These are phyloP conservation scores for Diprion similis DNA, from an alignment of 1,140 invertebrate genomes.

Conservation along the genomic window DNA sequence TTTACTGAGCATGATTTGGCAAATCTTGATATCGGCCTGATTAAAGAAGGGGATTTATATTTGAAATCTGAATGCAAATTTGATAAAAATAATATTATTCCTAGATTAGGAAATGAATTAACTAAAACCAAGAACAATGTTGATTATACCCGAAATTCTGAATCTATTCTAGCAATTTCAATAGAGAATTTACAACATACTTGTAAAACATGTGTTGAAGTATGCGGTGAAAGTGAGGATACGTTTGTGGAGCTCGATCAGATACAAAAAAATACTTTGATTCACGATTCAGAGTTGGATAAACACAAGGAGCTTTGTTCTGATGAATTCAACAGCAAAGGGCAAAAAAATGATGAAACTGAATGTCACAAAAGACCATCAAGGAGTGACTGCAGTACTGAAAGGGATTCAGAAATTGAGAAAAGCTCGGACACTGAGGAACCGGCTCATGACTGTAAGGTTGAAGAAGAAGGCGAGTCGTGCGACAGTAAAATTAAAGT, in stretches of 20 bases:
- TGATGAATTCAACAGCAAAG: not conserved
- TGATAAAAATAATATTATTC: not conserved
- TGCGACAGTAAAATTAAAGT: slow-evolving; percentile 12
- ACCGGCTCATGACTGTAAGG: not conserved
- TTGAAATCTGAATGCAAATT: slow-evolving; percentile 27
- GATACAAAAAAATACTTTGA: not conserved
- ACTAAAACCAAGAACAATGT: not conserved
- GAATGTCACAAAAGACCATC: not conserved
- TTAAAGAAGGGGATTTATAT: slow-evolving; percentile 35
- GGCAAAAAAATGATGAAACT: not conserved
- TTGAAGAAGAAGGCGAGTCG: not conserved
- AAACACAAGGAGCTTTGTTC: not conserved
- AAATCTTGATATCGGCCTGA: slow-evolving; percentile 33
- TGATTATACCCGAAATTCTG: not conserved
- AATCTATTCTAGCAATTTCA: not conserved
- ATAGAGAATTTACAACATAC: not conserved
- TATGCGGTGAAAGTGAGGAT: not conserved
- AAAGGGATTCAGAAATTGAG: slow-evolving; percentile 29
- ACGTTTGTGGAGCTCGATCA: not conserved
- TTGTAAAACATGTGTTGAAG: not conserved
- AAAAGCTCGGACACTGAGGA: slow-evolving; percentile 21
- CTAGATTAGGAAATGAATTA: no score
- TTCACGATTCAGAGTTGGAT: not conserved
- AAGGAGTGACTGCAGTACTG: not conserved
- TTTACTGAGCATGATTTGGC: slow-evolving; percentile 29